A percentile compares a stretch with the other conserved stretches of the same genome.
phyloP scores from a whole-genome alignment of 2,888 invertebrate genomes.

The Caenorhabditis becei region DNA sequence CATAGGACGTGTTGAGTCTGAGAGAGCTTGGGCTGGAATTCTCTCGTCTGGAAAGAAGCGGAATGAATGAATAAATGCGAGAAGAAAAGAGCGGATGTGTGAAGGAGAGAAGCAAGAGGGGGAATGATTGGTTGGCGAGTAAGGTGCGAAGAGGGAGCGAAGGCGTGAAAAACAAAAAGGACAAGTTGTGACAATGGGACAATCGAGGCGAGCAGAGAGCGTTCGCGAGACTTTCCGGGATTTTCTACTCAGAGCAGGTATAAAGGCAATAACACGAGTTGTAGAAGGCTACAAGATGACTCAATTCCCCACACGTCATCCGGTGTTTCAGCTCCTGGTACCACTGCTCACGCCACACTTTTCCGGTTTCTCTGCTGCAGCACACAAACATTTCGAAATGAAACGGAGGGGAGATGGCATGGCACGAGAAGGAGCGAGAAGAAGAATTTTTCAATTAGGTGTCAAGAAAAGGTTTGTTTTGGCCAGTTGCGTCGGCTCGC shows the following conservation, averaged over 20 bases:
- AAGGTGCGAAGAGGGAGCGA: slow-evolving; percentile 9
- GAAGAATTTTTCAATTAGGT: slow-evolving; percentile 57
- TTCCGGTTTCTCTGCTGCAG: slow-evolving; percentile 26
- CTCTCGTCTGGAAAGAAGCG: slow-evolving; percentile 36
- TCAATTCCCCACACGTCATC: slow-evolving; percentile 43
- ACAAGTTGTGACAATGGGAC: slow-evolving; percentile 21
- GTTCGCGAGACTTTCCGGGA: background rate
- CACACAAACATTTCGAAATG: slow-evolving; percentile 51
- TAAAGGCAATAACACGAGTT: no score
- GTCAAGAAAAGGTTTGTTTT: slow-evolving; percentile 62
- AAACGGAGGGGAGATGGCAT: slow-evolving; percentile 33
- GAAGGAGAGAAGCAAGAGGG: slow-evolving; percentile 8
- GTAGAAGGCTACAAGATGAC: slow-evolving; percentile 8
- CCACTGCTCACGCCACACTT: slow-evolving; percentile 50
- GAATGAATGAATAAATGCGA: background rate
- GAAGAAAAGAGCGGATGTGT: background rate
- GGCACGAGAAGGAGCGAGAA: slow-evolving; percentile 9
- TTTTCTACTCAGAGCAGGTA: background rate
- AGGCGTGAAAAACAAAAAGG: slow-evolving; percentile 35
- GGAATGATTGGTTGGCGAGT: background rate
- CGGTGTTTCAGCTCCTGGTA: slow-evolving; percentile 16
- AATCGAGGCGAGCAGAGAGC: background rate
- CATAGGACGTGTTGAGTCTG: slow-evolving; percentile 42
- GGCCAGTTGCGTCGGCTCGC: slow-evolving; percentile 5
- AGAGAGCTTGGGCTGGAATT: slow-evolving; percentile 56